Conservation (phyloP, 2,113 vertebrate species). For the Lagenorhynchus albirostris region DNA sequence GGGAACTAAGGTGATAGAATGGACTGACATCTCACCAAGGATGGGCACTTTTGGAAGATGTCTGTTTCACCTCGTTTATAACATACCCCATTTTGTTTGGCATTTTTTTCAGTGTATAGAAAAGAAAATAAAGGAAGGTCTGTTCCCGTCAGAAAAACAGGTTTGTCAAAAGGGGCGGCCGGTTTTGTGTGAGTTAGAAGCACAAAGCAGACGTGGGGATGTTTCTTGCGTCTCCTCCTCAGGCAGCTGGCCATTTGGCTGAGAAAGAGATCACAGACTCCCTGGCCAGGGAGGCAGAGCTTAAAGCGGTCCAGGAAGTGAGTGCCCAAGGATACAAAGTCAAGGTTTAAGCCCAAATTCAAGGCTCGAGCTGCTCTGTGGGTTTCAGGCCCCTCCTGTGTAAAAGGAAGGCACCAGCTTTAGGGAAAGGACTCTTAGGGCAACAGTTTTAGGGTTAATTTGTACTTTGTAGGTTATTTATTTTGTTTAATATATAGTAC, state of each 20-base stretch:
- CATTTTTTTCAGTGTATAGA: background rate
- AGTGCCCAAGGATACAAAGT: background rate
- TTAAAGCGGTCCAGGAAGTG: background rate
- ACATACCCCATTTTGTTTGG: background rate
- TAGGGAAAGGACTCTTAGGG: background rate
- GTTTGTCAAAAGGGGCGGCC: background rate
- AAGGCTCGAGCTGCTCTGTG: background rate
- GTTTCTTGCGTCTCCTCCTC: background rate
- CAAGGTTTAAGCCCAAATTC: background rate
- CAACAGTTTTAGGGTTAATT: background rate
- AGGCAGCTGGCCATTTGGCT: constrained; percentile 9
- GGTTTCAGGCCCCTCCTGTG: background rate
- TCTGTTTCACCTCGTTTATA: background rate
- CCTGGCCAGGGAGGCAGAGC: background rate
- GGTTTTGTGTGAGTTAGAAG: background rate
- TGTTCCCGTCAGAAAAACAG: background rate
- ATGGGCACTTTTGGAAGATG: background rate
- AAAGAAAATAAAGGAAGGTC: background rate
- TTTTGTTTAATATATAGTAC: background rate
- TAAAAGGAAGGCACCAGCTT: background rate
- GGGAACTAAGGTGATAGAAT: background rate
- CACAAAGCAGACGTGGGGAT: background rate
- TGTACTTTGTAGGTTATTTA: background rate
- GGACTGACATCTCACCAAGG: background rate
- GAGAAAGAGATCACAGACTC: background rate